Evolutionary conservation across 2,888 invertebrate genomes (phyloP).

Genomic region (Apamea monoglypha): DNA sequence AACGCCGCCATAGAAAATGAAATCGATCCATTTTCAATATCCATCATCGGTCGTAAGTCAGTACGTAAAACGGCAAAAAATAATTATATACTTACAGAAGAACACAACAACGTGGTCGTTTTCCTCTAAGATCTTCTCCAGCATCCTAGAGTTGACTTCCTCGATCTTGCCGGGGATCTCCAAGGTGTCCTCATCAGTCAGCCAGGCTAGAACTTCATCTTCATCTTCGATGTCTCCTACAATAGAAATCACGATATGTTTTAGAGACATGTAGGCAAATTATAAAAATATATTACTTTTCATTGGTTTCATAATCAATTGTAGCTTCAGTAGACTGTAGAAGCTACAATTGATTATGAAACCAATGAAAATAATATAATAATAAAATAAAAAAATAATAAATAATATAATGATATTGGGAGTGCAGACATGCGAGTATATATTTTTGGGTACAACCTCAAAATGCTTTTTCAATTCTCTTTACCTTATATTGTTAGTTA

Average conservation of each 20-base stretch:
- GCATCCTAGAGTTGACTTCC: conserved; percentile 97
- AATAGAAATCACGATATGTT: conserved; percentile 20
- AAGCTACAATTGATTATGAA: too few species aligned
- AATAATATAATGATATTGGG: too few species aligned
- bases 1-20: background rate
- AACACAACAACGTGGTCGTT: conserved; percentile 97
- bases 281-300: background rate
- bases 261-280: background rate
- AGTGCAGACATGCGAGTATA: too few species aligned
- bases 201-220: conserved; percentile 97
- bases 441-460: too few species aligned
- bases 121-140: conserved; percentile 96
- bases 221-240: conserved; percentile 96
- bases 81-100: conserved; percentile 93
- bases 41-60: background rate
- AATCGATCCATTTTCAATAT: background rate
- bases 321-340: too few species aligned
- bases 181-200: conserved; percentile 96
- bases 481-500: background rate
- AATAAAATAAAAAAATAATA: too few species aligned
- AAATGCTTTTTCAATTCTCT: background rate
- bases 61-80: background rate
- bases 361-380: too few species aligned
- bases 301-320: background rate
- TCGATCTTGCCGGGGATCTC: conserved; percentile 98